These are phyloP conservation scores for Acleris emargana DNA, from an alignment of 2,888 invertebrate species.

Conservation along the genomic window DNA sequence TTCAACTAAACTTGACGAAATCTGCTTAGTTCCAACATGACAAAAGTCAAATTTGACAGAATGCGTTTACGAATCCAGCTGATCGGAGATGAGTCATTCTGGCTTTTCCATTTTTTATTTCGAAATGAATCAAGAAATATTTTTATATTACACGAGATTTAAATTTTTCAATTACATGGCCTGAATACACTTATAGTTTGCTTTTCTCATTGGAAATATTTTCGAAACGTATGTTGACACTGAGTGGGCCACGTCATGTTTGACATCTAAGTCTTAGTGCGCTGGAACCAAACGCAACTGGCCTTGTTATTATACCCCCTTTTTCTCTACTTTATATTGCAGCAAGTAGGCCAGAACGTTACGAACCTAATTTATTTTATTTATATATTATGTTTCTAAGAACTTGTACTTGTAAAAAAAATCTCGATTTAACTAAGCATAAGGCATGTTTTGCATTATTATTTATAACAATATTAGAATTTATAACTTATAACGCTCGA, in stretches of 20 bases:
- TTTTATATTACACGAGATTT: neutral
- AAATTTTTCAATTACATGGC: neutral
- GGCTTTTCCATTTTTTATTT: neutral
- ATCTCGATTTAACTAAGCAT: no score
- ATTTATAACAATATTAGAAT: no score
- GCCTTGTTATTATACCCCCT: constrained; percentile 3
- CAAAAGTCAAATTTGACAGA: constrained; percentile 76
- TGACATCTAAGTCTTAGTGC: neutral
- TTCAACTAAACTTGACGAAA: constrained; percentile 66
- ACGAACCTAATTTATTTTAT: no score
- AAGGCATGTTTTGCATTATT: no score
- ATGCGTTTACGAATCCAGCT: constrained; percentile 36
- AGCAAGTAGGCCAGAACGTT: neutral
- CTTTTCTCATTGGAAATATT: neutral
- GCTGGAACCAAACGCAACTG: constrained; percentile 25
- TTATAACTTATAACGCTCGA: no score
- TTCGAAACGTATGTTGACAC: neutral
- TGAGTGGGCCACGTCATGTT: constrained; percentile 32
- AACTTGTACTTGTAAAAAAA: no score
- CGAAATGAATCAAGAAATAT: neutral
- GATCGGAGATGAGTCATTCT: neutral
- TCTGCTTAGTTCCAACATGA: constrained; percentile 79
- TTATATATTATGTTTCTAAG: no score
- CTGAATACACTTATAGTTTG: neutral
- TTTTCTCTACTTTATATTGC: neutral